A percentile compares a stretch with the other conserved stretches of the same genome.
These are phyloP conservation scores for Camptogramma bilineatum DNA, from an alignment of 2,888 invertebrate genomes.

Conservation along the genomic window DNA sequence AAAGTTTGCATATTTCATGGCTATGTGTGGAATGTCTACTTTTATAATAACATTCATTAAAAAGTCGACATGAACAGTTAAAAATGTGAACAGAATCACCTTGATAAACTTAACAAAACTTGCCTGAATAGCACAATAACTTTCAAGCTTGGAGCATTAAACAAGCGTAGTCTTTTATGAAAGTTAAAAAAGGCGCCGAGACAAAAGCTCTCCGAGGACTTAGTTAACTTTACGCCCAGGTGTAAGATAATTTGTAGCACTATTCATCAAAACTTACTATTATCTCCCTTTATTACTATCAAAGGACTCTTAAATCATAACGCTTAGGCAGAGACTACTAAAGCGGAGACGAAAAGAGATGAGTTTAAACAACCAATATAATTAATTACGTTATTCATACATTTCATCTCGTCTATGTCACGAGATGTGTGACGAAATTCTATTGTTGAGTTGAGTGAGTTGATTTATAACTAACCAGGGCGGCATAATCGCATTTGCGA, in stretches of 20 bases:
- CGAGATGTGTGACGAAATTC: too few relatives aligned
- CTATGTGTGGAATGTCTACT: neutral
- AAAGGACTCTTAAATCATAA: neutral
- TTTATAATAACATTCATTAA: neutral
- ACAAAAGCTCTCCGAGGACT: neutral
- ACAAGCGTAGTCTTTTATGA: neutral
- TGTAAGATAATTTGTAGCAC: neutral
- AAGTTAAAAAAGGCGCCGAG: neutral
- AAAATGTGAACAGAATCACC: neutral
- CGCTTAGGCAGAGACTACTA: too few relatives aligned
- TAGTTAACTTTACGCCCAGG: neutral
- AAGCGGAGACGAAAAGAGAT: too few relatives aligned
- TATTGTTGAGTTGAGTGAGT: too few relatives aligned
- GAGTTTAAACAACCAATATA: too few relatives aligned
- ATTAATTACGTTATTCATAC: too few relatives aligned
- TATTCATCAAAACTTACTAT: conserved; percentile 9
- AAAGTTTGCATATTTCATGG: too few relatives aligned
- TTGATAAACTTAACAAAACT: neutral
- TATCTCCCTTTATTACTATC: conserved; percentile 2
- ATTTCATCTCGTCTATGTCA: too few relatives aligned
- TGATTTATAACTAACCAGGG: too few relatives aligned
- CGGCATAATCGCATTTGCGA: too few relatives aligned
- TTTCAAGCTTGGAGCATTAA: neutral
- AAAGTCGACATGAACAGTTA: neutral
- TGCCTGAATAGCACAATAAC: conserved; percentile 3